phyloP scores from a whole-genome alignment of 2,113 vertebrate genomes.

The Microtus pennsylvanicus region DNA sequence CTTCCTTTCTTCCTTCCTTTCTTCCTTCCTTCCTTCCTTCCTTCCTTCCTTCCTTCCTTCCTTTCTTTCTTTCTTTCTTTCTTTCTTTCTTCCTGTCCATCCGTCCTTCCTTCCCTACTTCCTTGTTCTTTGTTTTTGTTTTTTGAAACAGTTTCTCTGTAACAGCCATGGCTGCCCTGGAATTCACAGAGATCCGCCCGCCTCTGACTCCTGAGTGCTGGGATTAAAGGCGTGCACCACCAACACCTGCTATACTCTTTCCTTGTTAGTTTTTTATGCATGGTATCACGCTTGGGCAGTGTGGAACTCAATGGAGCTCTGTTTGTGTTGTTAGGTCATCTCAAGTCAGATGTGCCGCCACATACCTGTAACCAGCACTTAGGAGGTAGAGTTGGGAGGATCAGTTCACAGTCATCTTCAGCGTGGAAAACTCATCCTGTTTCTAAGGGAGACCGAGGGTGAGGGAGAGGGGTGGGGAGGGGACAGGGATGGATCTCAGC shows the following conservation, averaged over 20 bases:
- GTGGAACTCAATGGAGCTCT: neutral
- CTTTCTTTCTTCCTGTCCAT: neutral
- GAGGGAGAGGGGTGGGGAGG: neutral
- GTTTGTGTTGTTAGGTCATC: neutral
- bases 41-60: too few relatives aligned
- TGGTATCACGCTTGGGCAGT: neutral
- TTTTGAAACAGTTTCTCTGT: neutral
- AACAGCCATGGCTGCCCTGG: neutral
- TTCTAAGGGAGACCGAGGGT: neutral
- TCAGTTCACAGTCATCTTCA: neutral
- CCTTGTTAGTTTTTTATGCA: neutral
- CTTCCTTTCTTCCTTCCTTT: rapidly evolving
- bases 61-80: too few relatives aligned
- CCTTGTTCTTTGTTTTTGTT: neutral
- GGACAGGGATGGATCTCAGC: neutral
- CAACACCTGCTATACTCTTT: too few relatives aligned
- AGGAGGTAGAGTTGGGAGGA: neutral
- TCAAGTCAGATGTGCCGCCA: neutral
- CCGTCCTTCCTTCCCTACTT: neutral
- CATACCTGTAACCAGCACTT: neutral
- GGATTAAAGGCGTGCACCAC: neutral
- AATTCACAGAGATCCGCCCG: neutral
- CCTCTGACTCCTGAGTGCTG: neutral
- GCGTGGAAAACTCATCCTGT: neutral
- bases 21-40: too few relatives aligned